These are phyloP conservation scores for Cyprinus carpio DNA, from an alignment of 2,113 vertebrate genomes.

Conservation along the genomic window DNA sequence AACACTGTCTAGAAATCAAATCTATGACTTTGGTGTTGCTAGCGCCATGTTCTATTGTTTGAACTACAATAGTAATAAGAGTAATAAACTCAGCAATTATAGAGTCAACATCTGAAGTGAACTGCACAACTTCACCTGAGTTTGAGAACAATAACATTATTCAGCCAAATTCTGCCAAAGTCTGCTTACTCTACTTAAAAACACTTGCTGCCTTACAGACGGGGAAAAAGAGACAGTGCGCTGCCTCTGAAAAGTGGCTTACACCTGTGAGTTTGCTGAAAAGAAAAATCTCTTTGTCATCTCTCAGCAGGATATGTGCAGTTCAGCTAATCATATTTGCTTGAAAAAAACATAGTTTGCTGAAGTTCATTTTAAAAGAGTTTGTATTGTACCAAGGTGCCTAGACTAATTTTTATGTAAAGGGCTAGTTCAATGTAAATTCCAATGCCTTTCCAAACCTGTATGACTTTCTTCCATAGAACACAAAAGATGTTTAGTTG, in stretches of 20 bases:
- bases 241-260: slow-evolving; percentile 22
- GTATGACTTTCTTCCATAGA: not conserved
- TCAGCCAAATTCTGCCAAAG: slow-evolving; percentile 27
- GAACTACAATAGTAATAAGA: not conserved
- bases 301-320: slow-evolving; percentile 16
- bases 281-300: slow-evolving; percentile 18
- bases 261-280: slow-evolving; percentile 39
- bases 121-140: slow-evolving; percentile 19
- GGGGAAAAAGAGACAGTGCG: slow-evolving; percentile 6
- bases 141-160: slow-evolving; percentile 25
- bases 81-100: not conserved
- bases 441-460: not conserved
- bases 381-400: not conserved
- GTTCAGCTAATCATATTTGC: slow-evolving; percentile 3
- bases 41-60: not conserved
- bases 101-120: not conserved
- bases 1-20: not conserved
- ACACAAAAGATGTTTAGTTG: not conserved
- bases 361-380: not conserved
- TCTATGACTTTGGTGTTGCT: not conserved
- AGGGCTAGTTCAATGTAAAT: not conserved
- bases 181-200: slow-evolving; percentile 37
- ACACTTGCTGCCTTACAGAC: slow-evolving; percentile 20
- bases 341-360: slow-evolving; percentile 1
- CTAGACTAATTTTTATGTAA: not conserved